Conservation (phyloP, 2,797 vertebrate species). For the Premnoplex brunnescens region DNA sequence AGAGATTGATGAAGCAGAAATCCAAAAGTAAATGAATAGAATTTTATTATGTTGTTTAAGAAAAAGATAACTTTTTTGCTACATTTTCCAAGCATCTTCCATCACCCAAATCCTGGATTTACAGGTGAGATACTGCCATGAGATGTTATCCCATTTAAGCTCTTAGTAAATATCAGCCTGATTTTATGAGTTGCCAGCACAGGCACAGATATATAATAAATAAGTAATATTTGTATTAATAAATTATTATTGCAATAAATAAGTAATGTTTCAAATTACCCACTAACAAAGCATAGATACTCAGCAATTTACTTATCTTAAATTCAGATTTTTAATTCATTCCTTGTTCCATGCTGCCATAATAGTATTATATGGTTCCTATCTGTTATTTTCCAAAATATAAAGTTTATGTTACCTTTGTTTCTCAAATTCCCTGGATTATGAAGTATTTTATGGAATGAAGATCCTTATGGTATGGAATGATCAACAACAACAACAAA, state of each 20-base stretch:
- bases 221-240: slow-evolving; percentile 37
- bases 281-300: not conserved
- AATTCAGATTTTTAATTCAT: not conserved
- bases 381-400: not conserved
- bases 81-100: not conserved
- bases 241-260: slow-evolving; percentile 47
- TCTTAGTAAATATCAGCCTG: not conserved
- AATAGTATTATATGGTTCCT: not conserved
- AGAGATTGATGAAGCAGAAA: not conserved
- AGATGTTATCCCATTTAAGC: not conserved
- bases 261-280: slow-evolving; percentile 21
- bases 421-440: not conserved
- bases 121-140: not conserved
- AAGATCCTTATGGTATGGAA: not conserved
- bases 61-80: not conserved
- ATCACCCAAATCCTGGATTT: not conserved
- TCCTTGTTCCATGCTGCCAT: not conserved
- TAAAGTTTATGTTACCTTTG: not conserved
- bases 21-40: not conserved
- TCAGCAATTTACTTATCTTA: slow-evolving; percentile 5
- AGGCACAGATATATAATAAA: not conserved
- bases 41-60: not conserved
- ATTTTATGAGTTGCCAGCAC: slow-evolving; percentile 1
- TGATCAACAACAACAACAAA: not conserved
- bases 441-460: not conserved